Conservation (phyloP, 2,797 vertebrate genomes). For the Myripristis murdjan region DNA sequence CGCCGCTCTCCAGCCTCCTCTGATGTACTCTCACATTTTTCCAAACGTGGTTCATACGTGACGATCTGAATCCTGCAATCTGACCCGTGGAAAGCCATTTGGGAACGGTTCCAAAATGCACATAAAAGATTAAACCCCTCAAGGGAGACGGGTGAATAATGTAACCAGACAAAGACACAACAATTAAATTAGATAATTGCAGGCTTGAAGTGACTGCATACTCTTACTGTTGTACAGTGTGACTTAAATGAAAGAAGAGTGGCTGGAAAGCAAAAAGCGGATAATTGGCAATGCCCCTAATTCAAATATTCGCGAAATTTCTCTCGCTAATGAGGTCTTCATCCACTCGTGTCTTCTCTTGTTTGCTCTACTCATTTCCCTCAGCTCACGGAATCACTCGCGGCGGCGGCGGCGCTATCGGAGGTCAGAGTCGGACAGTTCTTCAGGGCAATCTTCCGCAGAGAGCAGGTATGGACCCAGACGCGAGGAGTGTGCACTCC, state of each 20-base stretch:
- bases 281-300: too few species aligned
- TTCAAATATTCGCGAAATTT: too few species aligned
- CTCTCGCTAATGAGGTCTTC: conserved; percentile 11
- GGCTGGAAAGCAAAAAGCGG: too few species aligned
- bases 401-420: conserved; percentile 83
- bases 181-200: too few species aligned
- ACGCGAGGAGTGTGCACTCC: neutral
- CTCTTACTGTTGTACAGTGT: neutral
- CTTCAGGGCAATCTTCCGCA: conserved; percentile 85
- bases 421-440: conserved; percentile 88
- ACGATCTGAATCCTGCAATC: neutral
- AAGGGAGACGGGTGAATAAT: neutral
- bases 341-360: conserved; percentile 37
- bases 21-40: conserved; percentile 9
- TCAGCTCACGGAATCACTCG: conserved; percentile 89
- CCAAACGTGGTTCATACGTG: neutral
- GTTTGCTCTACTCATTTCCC: conserved; percentile 36
- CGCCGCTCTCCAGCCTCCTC: conserved; percentile 1
- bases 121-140: too few species aligned
- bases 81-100: neutral
- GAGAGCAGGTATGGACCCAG: conserved; percentile 88
- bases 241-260: neutral
- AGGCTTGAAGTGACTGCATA: neutral
- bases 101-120: neutral
- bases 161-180: too few species aligned